phyloP scores from a whole-genome alignment of 1,140 invertebrate genomes.

The Bombus huntii region DNA sequence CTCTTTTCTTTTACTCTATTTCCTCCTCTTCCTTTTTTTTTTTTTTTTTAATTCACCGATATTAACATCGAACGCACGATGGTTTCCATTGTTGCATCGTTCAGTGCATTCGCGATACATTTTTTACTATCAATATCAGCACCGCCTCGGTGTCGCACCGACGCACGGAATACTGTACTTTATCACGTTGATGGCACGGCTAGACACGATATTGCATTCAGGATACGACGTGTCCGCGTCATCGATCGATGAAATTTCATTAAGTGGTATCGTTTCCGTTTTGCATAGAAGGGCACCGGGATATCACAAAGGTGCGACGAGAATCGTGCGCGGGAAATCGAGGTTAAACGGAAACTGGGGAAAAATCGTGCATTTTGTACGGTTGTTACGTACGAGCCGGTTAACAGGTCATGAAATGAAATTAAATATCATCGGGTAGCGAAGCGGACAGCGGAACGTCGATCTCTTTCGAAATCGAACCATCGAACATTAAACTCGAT shows the following conservation, averaged over 20 bases:
- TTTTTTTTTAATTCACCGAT: background rate
- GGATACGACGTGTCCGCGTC: conserved; percentile 61
- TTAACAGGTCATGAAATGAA: conserved; percentile 22
- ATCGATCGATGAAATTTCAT: conserved; percentile 68
- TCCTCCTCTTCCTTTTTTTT: background rate
- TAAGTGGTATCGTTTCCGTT: conserved; percentile 53
- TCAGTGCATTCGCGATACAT: conserved; percentile 10
- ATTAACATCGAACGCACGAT: background rate
- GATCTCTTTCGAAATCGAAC: background rate
- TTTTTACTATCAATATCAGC: conserved; percentile 36
- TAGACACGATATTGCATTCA: conserved; percentile 60
- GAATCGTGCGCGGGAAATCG: conserved; percentile 6
- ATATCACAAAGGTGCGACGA: conserved; percentile 22
- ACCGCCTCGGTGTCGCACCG: background rate
- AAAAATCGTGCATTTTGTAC: conserved; percentile 11
- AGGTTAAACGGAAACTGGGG: background rate
- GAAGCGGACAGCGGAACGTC: background rate
- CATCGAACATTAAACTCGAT: conserved; percentile 24
- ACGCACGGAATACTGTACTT: conserved; percentile 24
- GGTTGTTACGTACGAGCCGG: background rate
- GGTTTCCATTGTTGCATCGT: conserved; percentile 7
- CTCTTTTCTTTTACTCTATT: background rate
- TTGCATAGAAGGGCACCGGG: conserved; percentile 10
- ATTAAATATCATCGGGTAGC: conserved; percentile 24
- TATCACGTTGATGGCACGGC: conserved; percentile 25